Conservation (phyloP, 2,888 invertebrate genomes). For the Nomada fucata region DNA sequence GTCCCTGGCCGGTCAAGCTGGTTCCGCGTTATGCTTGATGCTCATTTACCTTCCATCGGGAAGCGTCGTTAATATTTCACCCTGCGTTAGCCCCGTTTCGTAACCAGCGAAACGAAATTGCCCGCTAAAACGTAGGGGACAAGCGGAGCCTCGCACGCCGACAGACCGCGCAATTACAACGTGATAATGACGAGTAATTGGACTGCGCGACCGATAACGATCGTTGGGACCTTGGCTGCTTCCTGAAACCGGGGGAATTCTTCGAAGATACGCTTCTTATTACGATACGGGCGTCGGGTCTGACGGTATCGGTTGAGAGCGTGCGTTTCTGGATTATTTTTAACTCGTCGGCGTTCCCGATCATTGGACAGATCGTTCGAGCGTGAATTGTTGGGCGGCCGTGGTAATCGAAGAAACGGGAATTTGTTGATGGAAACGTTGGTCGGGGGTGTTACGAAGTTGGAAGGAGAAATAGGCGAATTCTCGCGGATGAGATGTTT, state of each 20-base stretch:
- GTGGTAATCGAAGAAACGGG: no score
- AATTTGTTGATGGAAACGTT: no score
- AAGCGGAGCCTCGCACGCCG: neutral
- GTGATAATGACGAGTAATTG: constrained; percentile 46
- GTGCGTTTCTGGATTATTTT: neutral
- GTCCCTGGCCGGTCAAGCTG: constrained; percentile 43
- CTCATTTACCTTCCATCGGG: constrained; percentile 48
- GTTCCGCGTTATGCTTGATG: constrained; percentile 64
- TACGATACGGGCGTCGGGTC: neutral
- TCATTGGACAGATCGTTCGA: neutral
- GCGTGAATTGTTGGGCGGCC: no score
- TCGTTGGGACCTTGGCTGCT: neutral
- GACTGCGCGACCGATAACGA: constrained; percentile 31
- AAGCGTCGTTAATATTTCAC: constrained; percentile 53
- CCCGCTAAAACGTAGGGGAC: constrained; percentile 24
- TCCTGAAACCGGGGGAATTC: constrained; percentile 6
- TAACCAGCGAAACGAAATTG: constrained; percentile 18
- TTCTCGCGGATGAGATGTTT: no score
- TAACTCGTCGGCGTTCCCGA: neutral
- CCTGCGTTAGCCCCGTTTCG: constrained; percentile 53
- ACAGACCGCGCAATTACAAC: constrained; percentile 38
- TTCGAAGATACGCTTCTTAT: neutral
- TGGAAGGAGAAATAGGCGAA: no score
- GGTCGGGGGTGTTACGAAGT: no score
- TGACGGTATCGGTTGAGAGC: neutral